Evolutionary conservation across 2,888 invertebrate genomes (phyloP), one percentile per base, ranked within the genome.

Genomic region (Timema podura): DNA sequence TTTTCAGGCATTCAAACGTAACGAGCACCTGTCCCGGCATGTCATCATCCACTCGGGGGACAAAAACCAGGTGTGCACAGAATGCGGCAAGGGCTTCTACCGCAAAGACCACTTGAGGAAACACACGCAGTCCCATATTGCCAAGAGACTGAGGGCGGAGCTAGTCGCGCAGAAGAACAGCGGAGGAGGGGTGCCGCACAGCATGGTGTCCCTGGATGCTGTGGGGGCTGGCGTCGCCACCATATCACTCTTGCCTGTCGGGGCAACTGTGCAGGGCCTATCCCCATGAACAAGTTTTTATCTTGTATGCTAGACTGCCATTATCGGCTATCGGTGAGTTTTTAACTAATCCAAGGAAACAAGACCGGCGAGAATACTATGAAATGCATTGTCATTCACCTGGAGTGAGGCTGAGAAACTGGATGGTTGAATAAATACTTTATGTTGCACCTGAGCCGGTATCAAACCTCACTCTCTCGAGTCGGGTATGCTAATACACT

Each of bases 11-110:
- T 83, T 83, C 74, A 83, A 84, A 71, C 79, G 85, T 51, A 84
- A 84, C 73, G 85, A 85, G 71, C 84, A 85, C 74, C 78, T 85
- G n/a, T 82, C 83, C 0, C 80, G 84, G 59, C 85, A 85, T 75
- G 81, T 81, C 70, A 81, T 83, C 6, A 84, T 83, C 70, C 85
- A 85, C 74, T 83, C 84, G 0, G 84, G 84, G 5, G 82, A 83
- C 74, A 85, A 84, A 73, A 83, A 82, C 66, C 83, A 83, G 73
- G 77, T 78, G 2, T 84, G 84, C 73, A 77, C 77, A 9, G 81
- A 82, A 45, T 85, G 85, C 74, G 81, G 82, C n/a, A 84, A 84
- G 72, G 82, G 82, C 0, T 84, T 84, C 73, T 83, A 82, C 16
- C 80, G 84, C 7, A 83, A 83, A 72, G 84, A 84, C 76, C 84